Evolutionary conservation across 2,113 vertebrate species (phyloP).

Genomic region (Aspidoscelis tigris): DNA sequence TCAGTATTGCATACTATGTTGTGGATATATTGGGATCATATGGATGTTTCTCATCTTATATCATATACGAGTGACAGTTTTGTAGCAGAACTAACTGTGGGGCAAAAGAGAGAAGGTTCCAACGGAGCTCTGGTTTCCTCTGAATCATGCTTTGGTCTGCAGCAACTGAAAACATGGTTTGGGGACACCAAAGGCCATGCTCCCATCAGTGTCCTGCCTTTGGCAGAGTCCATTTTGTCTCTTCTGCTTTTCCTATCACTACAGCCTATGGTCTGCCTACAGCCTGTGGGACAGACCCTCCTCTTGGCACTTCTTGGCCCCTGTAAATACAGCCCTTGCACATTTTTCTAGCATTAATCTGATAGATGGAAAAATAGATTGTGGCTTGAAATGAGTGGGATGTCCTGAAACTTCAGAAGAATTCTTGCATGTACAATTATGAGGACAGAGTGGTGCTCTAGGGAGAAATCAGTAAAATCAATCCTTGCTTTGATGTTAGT

Average conservation of each 20-base stretch:
- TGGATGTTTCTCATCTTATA: neutral
- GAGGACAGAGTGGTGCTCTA: constrained; percentile 13
- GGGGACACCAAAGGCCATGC: no score
- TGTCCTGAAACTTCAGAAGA: constrained; percentile 15
- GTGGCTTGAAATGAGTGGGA: neutral
- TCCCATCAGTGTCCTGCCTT: no score
- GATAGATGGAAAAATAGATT: constrained; percentile 5
- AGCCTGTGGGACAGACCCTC: neutral
- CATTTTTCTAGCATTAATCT: neutral
- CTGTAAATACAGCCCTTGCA: constrained; percentile 3
- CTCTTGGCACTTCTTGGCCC: neutral
- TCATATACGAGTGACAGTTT: neutral
- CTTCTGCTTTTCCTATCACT: no score
- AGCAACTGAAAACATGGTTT: no score
- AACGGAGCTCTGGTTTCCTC: no score
- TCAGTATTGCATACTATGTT: neutral
- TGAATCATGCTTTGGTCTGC: no score
- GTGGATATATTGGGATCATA: neutral
- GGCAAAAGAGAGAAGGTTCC: no score
- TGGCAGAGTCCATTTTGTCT: no score
- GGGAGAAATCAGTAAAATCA: constrained; percentile 53
- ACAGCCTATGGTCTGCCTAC: no score
- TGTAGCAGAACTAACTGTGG: no score
- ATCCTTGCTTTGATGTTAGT: constrained; percentile 51
- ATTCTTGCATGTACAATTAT: neutral